Conservation (phyloP, 2,797 vertebrate genomes). For the Sternarchorhynchus goeldii region DNA sequence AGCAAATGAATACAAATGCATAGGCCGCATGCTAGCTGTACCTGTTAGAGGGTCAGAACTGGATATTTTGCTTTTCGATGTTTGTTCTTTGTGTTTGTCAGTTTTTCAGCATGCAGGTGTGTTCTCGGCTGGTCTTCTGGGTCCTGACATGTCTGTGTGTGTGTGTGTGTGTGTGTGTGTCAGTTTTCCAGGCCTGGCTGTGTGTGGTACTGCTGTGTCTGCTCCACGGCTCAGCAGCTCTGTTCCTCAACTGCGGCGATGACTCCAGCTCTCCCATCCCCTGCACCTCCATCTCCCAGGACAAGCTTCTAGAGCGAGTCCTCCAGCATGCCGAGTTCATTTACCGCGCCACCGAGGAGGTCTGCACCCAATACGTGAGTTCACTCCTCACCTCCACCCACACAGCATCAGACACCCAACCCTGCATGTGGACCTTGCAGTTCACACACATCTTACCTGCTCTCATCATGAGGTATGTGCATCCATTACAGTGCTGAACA, state of each 20-base stretch:
- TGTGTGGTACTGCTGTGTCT: slow-evolving; percentile 64
- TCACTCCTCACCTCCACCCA: neutral
- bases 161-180: slow-evolving; percentile 25
- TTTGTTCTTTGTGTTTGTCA: too few relatives aligned
- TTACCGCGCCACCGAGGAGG: slow-evolving; percentile 75
- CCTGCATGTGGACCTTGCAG: too few relatives aligned
- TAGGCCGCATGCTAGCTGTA: neutral
- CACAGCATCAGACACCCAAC: neutral
- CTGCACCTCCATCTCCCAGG: slow-evolving; percentile 74
- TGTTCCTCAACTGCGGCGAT: slow-evolving; percentile 70
- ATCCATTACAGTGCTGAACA: too few relatives aligned
- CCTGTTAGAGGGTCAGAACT: too few relatives aligned
- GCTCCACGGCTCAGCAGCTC: slow-evolving; percentile 47
- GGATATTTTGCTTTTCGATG: too few relatives aligned
- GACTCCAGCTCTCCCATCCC: slow-evolving; percentile 58
- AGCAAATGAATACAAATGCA: neutral
- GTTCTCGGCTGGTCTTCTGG: neutral
- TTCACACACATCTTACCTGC: too few relatives aligned
- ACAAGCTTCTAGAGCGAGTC: slow-evolving; percentile 78
- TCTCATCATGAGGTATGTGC: too few relatives aligned
- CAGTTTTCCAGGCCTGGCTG: slow-evolving; percentile 60
- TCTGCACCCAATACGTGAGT: slow-evolving; percentile 76
- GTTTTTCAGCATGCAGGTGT: too few relatives aligned
- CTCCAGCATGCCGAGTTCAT: slow-evolving; percentile 79
- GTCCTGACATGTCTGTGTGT: slow-evolving; percentile 5